These are phyloP conservation scores for Lethenteron reissneri DNA, from an alignment of 2,113 vertebrate species.

Conservation along the genomic window DNA sequence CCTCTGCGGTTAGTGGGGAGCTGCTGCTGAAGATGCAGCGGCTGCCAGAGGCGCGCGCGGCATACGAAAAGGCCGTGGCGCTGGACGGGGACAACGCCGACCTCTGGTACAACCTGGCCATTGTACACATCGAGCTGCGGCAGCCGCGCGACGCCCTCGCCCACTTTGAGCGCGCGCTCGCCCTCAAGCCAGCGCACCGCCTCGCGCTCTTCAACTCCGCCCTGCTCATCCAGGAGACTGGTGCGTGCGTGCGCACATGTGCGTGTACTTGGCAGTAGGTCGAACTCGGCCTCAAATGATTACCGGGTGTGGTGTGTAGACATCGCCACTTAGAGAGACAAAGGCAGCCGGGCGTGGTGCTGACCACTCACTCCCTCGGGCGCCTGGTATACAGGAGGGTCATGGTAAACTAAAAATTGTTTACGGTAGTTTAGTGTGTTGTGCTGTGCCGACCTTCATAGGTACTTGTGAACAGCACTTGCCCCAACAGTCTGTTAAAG, in stretches of 20 bases:
- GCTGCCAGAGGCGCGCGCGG: constrained; percentile 65
- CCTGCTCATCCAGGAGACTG: constrained; percentile 89
- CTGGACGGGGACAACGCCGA: constrained; percentile 73
- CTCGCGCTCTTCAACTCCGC: constrained; percentile 84
- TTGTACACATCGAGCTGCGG: constrained; percentile 93
- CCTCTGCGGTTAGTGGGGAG: constrained; percentile 42
- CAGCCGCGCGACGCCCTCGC: constrained; percentile 65
- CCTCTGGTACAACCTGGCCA: constrained; percentile 95
- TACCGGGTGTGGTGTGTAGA: too few relatives aligned
- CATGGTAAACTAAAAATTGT: too few relatives aligned
- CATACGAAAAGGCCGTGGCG: constrained; percentile 66
- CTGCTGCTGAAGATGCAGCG: constrained; percentile 94
- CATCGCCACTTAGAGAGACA: too few relatives aligned
- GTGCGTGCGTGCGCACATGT: constrained; percentile 18
- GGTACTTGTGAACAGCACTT: too few relatives aligned
- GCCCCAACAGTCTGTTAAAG: too few relatives aligned
- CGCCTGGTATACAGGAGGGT: too few relatives aligned
- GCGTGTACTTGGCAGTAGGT: not conserved
- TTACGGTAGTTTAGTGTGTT: too few relatives aligned
- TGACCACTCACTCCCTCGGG: too few relatives aligned
- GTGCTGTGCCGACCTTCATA: too few relatives aligned
- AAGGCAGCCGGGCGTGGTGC: too few relatives aligned
- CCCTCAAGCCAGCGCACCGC: constrained; percentile 63
- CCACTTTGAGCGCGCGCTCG: constrained; percentile 72
- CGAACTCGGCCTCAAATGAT: too few relatives aligned